These are phyloP conservation scores for Lapara coniferarum DNA, from an alignment of 2,888 invertebrate genomes.

Conservation along the genomic window DNA sequence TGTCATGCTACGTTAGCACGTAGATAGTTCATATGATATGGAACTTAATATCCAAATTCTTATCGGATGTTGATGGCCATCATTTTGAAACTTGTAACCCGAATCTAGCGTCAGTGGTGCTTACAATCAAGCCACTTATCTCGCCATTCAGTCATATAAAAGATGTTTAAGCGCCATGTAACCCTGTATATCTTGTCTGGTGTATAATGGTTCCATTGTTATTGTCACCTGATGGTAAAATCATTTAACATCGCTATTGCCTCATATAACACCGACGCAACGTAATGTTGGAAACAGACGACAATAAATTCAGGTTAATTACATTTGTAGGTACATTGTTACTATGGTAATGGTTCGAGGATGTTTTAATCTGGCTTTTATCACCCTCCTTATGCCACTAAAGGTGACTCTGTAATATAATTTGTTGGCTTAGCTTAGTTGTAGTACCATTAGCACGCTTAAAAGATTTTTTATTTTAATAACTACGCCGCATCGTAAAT, in stretches of 20 bases:
- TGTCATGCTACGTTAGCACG: no score
- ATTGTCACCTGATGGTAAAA: not conserved
- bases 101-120: not conserved
- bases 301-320: conserved; percentile 3
- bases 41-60: no score
- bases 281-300: conserved; percentile 2
- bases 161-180: not conserved
- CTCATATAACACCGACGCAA: conserved; percentile 7
- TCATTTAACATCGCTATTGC: conserved; percentile 5
- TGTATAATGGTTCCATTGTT: conserved; percentile 8
- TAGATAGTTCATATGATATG: no score
- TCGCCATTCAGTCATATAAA: not conserved
- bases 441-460: no score
- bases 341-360: not conserved
- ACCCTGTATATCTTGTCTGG: not conserved
- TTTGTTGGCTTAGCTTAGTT: no score
- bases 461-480: no score
- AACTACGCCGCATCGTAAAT: no score
- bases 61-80: no score
- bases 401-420: no score
- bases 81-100: no score
- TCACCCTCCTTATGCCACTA: no score
- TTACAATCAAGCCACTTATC: not conserved
- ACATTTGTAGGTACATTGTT: not conserved
- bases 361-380: not conserved